phyloP scores from a whole-genome alignment of 2,888 invertebrate species.

The Nematopogon swammerdamellus region DNA sequence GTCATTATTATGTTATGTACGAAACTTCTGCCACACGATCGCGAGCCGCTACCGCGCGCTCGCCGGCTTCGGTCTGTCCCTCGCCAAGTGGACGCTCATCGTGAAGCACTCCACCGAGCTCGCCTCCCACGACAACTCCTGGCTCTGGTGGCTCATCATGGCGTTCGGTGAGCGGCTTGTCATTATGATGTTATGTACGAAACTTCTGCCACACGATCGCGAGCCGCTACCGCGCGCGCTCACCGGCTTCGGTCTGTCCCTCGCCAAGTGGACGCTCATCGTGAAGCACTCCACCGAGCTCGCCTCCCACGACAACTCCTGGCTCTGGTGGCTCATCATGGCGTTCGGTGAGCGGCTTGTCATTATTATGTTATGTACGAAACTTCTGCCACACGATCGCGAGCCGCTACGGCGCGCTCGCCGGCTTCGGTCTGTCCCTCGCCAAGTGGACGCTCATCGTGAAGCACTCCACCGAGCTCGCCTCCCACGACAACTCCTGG shows the following conservation, averaged over 20 bases:
- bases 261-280: constrained; percentile 94
- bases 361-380: constrained; percentile 83
- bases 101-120: constrained; percentile 88
- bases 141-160: constrained; percentile 93
- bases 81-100: constrained; percentile 94
- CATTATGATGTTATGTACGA: constrained; percentile 56
- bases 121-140: constrained; percentile 83
- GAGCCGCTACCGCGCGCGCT: constrained; percentile 85
- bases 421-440: constrained; percentile 88
- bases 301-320: constrained; percentile 83
- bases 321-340: constrained; percentile 93
- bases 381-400: constrained; percentile 94
- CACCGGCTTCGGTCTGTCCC: constrained; percentile 87
- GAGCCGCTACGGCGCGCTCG: constrained; percentile 87
- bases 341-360: constrained; percentile 67
- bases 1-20: no score
- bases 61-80: constrained; percentile 87
- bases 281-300: constrained; percentile 88
- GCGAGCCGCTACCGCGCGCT: constrained; percentile 88
- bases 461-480: constrained; percentile 84
- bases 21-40: constrained; percentile 26
- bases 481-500: constrained; percentile 86
- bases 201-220: constrained; percentile 83
- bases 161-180: constrained; percentile 67
- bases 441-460: constrained; percentile 96